phyloP scores from a whole-genome alignment of 2,113 vertebrate genomes.

The Himantopus leucocephalus region DNA sequence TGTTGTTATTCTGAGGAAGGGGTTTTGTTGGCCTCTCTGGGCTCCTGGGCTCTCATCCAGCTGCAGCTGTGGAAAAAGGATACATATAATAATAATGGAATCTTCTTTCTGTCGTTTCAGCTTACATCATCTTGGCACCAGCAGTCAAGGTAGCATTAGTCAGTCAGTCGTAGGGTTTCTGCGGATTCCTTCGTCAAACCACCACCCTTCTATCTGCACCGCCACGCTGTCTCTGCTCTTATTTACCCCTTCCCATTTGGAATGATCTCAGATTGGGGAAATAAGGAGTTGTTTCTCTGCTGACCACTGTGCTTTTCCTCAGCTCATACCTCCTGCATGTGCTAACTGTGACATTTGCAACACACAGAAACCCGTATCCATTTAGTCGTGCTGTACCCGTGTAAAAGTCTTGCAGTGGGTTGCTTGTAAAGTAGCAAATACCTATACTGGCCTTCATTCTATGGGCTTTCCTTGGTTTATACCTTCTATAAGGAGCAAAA shows the following conservation, averaged over 20 bases:
- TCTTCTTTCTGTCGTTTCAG: conserved; percentile 45
- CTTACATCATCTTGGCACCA: conserved; percentile 55
- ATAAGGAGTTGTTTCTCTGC: not conserved
- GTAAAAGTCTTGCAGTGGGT: not conserved
- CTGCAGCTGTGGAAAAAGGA: conserved; percentile 58
- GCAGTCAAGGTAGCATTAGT: conserved; percentile 48
- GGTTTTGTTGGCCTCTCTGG: conserved; percentile 24
- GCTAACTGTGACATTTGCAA: not conserved
- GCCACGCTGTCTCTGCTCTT: not conserved
- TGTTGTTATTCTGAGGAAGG: conserved; percentile 26
- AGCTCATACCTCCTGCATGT: conserved; percentile 1
- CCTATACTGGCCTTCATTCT: not conserved
- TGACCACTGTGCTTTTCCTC: not conserved
- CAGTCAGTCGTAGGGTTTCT: not conserved
- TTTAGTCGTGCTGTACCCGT: not conserved
- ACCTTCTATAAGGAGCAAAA: not conserved
- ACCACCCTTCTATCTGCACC: not conserved
- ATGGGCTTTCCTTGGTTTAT: not conserved
- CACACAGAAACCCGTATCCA: conserved; percentile 10
- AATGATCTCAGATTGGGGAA: conserved; percentile 12
- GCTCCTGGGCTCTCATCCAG: conserved; percentile 36
- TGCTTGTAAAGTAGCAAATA: not conserved
- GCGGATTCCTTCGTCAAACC: not conserved
- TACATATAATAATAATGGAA: conserved; percentile 60
- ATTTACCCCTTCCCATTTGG: not conserved